Conservation (phyloP, 2,797 vertebrate genomes). For the Hydrocynus forskahlii region DNA sequence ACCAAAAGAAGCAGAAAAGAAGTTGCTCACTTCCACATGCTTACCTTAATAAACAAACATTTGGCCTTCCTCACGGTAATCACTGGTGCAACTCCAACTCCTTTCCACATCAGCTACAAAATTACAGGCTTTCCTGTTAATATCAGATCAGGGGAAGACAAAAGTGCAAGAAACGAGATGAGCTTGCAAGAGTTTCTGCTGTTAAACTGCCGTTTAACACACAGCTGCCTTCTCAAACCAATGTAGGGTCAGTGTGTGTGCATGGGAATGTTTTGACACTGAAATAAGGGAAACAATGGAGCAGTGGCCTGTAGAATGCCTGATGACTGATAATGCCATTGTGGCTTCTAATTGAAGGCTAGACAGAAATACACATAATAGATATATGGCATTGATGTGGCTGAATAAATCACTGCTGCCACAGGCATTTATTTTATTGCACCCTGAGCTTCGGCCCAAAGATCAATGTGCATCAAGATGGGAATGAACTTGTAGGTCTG, state of each 20-base stretch:
- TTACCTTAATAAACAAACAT: constrained; percentile 17
- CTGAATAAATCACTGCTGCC: background rate
- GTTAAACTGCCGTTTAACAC: constrained; percentile 72
- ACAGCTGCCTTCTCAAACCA: constrained; percentile 67
- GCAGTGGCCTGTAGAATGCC: background rate
- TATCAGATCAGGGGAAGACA: constrained; percentile 75
- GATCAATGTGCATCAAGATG: background rate
- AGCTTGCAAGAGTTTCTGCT: constrained; percentile 71
- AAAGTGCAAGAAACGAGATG: constrained; percentile 69
- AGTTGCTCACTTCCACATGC: background rate
- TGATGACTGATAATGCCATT: background rate
- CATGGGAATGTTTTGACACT: background rate
- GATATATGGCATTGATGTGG: background rate
- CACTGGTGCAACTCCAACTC: background rate
- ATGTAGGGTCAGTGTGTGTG: background rate
- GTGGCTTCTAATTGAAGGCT: constrained; percentile 8
- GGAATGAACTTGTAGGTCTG: background rate
- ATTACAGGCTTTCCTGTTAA: background rate
- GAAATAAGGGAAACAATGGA: constrained; percentile 9
- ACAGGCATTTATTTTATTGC: background rate
- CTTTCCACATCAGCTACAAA: background rate
- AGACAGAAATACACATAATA: background rate
- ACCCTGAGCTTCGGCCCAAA: background rate
- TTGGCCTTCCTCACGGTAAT: background rate
- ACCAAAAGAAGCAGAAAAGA: constrained; percentile 11